Conservation (phyloP, 2,113 vertebrate species). For the Speoplatyrhinus poulsoni region DNA sequence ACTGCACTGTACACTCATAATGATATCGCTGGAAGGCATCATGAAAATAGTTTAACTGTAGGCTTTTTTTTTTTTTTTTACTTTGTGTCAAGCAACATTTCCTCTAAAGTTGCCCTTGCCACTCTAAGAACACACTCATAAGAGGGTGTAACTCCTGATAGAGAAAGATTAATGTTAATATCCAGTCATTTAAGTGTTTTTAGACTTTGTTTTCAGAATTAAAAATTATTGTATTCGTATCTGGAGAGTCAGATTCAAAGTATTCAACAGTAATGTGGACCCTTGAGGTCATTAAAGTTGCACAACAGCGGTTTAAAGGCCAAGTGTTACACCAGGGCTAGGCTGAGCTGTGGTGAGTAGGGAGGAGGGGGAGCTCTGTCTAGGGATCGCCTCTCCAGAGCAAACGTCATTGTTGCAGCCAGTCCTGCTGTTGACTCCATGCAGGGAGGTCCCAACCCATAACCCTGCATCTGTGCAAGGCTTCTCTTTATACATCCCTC, state of each 20-base stretch:
- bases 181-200: neutral
- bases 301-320: neutral
- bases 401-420: neutral
- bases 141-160: too few species aligned
- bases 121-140: neutral
- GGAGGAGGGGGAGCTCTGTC: too few species aligned
- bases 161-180: too few species aligned
- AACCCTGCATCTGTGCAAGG: too few species aligned
- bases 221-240: conserved; percentile 15
- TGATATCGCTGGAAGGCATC: neutral
- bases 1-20: neutral
- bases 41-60: neutral
- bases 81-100: neutral
- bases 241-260: conserved; percentile 1
- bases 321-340: neutral
- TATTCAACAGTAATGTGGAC: neutral
- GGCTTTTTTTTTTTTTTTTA: neutral
- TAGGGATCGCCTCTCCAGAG: neutral
- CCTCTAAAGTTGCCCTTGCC: neutral
- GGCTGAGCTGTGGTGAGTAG: neutral
- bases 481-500: too few species aligned
- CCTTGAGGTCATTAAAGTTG: neutral
- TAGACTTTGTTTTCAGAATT: neutral
- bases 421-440: neutral
- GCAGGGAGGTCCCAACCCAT: too few species aligned